Base-by-base conservation (phyloP, 2,888 invertebrate species). In the Philhelius pedissequus region DNA sequence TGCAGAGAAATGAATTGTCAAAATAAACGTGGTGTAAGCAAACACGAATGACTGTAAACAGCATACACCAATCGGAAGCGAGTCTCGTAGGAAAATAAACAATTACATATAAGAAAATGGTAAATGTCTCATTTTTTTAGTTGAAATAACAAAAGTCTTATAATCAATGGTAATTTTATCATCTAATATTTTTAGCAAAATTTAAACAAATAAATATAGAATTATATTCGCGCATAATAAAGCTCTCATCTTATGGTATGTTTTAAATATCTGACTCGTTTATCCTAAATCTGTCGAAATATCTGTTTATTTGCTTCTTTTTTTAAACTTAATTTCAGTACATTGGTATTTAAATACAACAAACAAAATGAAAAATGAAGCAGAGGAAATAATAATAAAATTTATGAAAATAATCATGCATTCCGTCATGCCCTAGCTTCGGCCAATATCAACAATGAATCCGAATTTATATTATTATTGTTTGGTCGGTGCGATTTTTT, bases 401-500 rank as follows among this genome's bases (percentile, higher is more conserved):
- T 64, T 69, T 74, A 78, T 79, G 58, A 70, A 79, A 75, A 79
- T 75, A 83, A 78, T 82, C 77, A 82, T 35, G 43, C 32, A 30
- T 40, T 54, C 43, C 56, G 38, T 71, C 64, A 76, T 70, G 32
- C 38, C 68, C 54, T 35, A 50, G 66, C n/a, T n/a, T n/a, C 50
- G 69, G 45, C 64, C 45, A 75, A 78, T 73, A 77, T 79, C 79
- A 83, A 79, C 64, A 74, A 69, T 69, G 79, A 74, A 79, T 83
- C 80, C 68, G 80, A 76, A 71, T 84, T 60, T 62, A 54, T 54
- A 54, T 54, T 54, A 32, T 79, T 83, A 79, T 84, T 75, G 27
- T 75, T 69, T 56, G 45, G 30, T 68, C 70, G 52, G 58, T 66
- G 64, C 20, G 25, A 38, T 30, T 56, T 40, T 43, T 62, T 22